phyloP scores from a whole-genome alignment of 1,140 invertebrate genomes.

The Asbolus verrucosus region DNA sequence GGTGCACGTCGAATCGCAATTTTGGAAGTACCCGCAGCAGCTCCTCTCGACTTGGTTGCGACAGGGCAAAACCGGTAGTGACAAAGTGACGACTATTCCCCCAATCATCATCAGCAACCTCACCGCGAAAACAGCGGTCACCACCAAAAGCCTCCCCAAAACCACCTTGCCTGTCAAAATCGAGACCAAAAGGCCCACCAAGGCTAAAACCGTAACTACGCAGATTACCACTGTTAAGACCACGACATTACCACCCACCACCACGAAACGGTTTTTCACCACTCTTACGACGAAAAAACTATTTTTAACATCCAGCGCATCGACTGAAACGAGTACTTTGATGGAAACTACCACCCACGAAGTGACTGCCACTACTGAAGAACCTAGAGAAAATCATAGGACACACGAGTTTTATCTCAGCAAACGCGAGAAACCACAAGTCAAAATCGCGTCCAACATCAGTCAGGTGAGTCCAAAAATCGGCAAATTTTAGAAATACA shows the following conservation, averaged over 20 bases:
- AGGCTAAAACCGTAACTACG: slow-evolving; percentile 7
- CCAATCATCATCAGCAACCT: slow-evolving; percentile 37
- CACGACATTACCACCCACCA: slow-evolving; percentile 2
- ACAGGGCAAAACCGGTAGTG: slow-evolving; percentile 55
- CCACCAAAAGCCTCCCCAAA: slow-evolving; percentile 1
- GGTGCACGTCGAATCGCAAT: slow-evolving; percentile 55
- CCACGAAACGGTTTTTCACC: neutral
- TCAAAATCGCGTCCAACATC: slow-evolving; percentile 69
- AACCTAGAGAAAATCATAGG: slow-evolving; percentile 66
- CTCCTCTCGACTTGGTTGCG: slow-evolving; percentile 60
- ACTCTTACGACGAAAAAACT: slow-evolving; percentile 10
- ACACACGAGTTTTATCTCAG: slow-evolving; percentile 62
- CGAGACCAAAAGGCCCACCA: slow-evolving; percentile 3
- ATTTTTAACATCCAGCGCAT: slow-evolving; percentile 2
- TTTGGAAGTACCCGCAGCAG: slow-evolving; percentile 61
- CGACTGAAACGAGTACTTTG: slow-evolving; percentile 49
- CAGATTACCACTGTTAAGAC: slow-evolving; percentile 20
- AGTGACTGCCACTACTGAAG: slow-evolving; percentile 64
- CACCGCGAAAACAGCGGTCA: slow-evolving; percentile 42
- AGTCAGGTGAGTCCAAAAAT: slow-evolving; percentile 72
- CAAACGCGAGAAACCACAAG: slow-evolving; percentile 67
- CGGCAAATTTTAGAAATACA: no score
- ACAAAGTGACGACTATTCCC: slow-evolving; percentile 42
- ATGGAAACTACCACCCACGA: slow-evolving; percentile 60
- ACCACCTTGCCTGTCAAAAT: slow-evolving; percentile 4